These are phyloP conservation scores for Temnothorax longispinosus DNA, from an alignment of 1,140 invertebrate species.

Conservation along the genomic window DNA sequence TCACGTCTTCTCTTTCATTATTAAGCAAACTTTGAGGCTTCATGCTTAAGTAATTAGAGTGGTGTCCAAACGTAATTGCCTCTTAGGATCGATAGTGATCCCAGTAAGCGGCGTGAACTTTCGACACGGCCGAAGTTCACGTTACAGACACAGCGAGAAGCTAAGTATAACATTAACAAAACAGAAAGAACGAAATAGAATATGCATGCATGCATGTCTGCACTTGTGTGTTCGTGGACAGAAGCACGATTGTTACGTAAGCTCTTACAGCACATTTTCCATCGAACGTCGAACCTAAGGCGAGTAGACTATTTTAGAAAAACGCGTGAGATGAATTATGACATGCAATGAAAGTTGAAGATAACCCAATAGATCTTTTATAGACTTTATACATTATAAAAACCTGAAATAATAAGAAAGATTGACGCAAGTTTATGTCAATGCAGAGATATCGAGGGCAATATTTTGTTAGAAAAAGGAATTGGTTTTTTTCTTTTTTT, in stretches of 20 bases:
- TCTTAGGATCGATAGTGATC: background rate
- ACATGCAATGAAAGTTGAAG: background rate
- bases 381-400: background rate
- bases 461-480: background rate
- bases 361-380: background rate
- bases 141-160: background rate
- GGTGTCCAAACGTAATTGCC: background rate
- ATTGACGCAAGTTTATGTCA: background rate
- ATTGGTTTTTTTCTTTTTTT: background rate
- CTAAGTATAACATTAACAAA: constrained; percentile 66
- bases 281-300: constrained; percentile 51
- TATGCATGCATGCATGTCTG: constrained; percentile 53
- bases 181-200: constrained; percentile 50
- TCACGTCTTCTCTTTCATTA: background rate
- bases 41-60: constrained; percentile 9
- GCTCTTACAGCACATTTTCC: constrained; percentile 52
- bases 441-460: background rate
- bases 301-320: constrained; percentile 42
- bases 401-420: background rate
- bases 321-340: background rate
- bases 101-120: background rate
- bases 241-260: constrained; percentile 61
- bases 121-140: background rate
- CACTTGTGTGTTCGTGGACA: constrained; percentile 37
- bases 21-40: background rate